Evolutionary conservation across 2,888 invertebrate species (phyloP).

Genomic region (Nipponacmea schrenckii): DNA sequence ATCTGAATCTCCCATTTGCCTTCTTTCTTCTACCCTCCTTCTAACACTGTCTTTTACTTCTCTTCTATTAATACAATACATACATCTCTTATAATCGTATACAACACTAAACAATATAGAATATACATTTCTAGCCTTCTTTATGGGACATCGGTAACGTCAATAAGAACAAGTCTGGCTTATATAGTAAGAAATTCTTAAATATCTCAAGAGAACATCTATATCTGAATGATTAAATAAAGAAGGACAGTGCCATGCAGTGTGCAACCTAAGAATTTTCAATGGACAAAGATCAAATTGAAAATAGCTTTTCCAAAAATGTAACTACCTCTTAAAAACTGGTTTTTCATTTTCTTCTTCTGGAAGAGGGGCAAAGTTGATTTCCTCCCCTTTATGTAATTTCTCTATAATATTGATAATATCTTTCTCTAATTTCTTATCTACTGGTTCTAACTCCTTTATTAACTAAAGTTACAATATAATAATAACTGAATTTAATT

Average conservation of each 20-base stretch:
- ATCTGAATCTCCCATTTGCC: background rate
- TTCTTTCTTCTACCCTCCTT: background rate
- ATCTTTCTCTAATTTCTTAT: conserved; percentile 77
- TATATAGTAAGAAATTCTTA: too few relatives aligned
- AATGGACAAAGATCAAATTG: too few relatives aligned
- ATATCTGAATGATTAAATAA: too few relatives aligned
- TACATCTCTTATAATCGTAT: too few relatives aligned
- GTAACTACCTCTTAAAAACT: background rate
- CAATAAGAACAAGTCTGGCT: background rate
- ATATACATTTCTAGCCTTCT: too few relatives aligned
- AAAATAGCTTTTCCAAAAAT: background rate
- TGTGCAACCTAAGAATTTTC: too few relatives aligned
- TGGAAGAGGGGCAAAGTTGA: conserved; percentile 24
- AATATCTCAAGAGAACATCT: too few relatives aligned
- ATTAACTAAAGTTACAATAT: conserved; percentile 75
- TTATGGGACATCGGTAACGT: too few relatives aligned
- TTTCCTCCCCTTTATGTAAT: conserved; percentile 44
- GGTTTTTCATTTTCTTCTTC: background rate
- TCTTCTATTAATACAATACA: background rate
- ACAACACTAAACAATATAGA: background rate
- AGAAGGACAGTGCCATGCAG: too few relatives aligned
- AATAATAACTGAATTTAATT: background rate
- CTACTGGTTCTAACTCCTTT: conserved; percentile 79
- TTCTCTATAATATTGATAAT: conserved; percentile 75
- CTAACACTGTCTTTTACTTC: background rate